A percentile compares a stretch with the other conserved stretches of the same genome.
These are phyloP conservation scores for Beroe forskalii DNA, from an alignment of 37 sponge, comb jelly and placozoan species.

Conservation along the genomic window DNA sequence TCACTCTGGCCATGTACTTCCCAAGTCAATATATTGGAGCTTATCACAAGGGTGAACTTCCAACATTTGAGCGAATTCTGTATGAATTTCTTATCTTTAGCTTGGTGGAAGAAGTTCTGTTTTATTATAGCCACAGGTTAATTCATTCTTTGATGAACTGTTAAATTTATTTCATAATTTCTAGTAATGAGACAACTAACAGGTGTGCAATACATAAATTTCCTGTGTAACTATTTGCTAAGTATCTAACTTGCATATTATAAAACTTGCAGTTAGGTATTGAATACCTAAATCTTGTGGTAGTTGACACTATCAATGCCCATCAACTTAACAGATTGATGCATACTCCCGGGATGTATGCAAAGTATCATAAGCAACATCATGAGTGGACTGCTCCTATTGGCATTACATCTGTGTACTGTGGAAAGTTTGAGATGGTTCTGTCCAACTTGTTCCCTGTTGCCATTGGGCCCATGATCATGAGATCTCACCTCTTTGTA, in stretches of 20 bases:
- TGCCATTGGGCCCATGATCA: constrained; percentile 72
- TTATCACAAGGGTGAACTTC: constrained; percentile 71
- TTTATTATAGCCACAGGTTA: constrained; percentile 91
- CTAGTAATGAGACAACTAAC: no score
- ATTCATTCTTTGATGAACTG: no score
- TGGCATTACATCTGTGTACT: constrained; percentile 77
- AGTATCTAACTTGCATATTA: no score
- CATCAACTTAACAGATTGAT: constrained; percentile 67
- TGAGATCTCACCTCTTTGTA: constrained; percentile 76
- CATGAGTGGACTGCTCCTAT: constrained; percentile 92
- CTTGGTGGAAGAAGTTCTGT: constrained; percentile 74
- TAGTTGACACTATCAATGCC: background rate
- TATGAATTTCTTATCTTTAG: constrained; percentile 69
- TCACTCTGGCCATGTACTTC: constrained; percentile 68
- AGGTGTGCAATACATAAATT: no score
- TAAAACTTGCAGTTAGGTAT: no score
- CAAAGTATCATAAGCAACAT: constrained; percentile 84
- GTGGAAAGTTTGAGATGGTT: constrained; percentile 81
- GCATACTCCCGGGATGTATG: constrained; percentile 79
- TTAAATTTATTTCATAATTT: no score
- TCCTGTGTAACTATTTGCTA: no score
- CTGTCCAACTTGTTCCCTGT: constrained; percentile 73
- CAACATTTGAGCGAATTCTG: constrained; percentile 70
- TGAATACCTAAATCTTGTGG: no score
- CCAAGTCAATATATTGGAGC: constrained; percentile 33